Base-by-base conservation (phyloP, 53 echinoderm and acorn worm species). In the Crossaster papposus region DNA sequence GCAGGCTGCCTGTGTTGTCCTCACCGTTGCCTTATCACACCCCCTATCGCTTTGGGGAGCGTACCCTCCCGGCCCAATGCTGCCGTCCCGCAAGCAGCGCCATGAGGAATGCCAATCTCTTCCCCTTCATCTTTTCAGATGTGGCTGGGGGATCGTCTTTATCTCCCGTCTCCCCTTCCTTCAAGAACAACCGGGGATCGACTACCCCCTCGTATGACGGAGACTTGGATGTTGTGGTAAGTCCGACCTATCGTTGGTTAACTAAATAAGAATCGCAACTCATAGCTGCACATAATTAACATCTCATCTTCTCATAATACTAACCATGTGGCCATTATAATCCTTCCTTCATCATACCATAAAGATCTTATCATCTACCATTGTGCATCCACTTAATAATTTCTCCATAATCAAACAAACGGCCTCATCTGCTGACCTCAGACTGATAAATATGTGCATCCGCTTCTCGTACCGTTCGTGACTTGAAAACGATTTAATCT, bases 131-230 rank as follows among this genome's bases (percentile, higher is more conserved):
- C 73, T 85, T 85, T 85, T 71, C 85, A 85, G 85, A 85, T 54
- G 72, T 85, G 51, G 85, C 85, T 72, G 85, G 85, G 85, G 85
- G 85, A 20, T 51, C 83, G 22, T 37, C 85, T 17, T 44, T 85
- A 29, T 33, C 85, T 4, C 85, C 85, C 1, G 73, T 85, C 68
- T 85, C 85, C 52, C 85, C 85, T 15, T 85, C 90, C 22, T 90
- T 90, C 77, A 90, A 90, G 83, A 77, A 83, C 24, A 90, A 90
- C 74, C 90, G 90, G 75, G 83, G 90, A 68, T 90, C 90, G 14
- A 72, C 90, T 20, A 83, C 90, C 7, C 82, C 83, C 17, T 90
- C 90, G 38, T 90, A 90, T 63, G 90, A 90, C 83, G 90, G 90
- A 20, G 90, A 90, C 33, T 29, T 90, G 53, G 90, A 90, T 50